Conservation (phyloP, 2,113 vertebrate genomes). For the Junco hyemalis region DNA sequence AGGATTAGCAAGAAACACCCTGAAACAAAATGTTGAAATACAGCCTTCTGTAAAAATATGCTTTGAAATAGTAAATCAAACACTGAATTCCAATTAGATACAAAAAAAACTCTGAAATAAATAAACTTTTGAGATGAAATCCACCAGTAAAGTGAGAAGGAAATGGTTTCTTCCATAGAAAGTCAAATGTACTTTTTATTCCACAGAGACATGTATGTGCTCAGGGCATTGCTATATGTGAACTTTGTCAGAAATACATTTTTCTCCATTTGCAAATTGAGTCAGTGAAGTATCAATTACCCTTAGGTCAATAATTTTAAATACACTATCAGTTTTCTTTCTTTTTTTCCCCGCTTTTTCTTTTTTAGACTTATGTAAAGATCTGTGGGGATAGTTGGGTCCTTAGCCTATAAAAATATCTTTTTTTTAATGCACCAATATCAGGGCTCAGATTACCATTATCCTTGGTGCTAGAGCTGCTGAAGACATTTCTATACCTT, state of each 20-base stretch:
- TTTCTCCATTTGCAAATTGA: background rate
- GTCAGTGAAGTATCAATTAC: conserved; percentile 7
- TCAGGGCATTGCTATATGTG: background rate
- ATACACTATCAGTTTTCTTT: background rate
- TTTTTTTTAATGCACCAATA: background rate
- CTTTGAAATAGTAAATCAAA: background rate
- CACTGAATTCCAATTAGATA: background rate
- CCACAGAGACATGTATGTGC: accelerated
- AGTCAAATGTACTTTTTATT: background rate
- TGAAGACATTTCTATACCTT: background rate
- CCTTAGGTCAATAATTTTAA: background rate
- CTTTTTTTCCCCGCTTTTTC: background rate
- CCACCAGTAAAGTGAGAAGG: background rate
- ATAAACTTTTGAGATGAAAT: background rate
- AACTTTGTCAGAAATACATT: background rate
- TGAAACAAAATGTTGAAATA: background rate
- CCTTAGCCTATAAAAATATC: background rate
- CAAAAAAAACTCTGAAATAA: background rate
- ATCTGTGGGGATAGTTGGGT: background rate
- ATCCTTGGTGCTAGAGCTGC: background rate
- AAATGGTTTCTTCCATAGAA: background rate
- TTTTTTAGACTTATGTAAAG: background rate
- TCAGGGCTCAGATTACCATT: background rate
- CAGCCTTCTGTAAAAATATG: background rate
- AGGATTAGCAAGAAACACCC: background rate